Percentiles rank a stretch among this genome's conserved stretches.
These are phyloP conservation scores for Octomys mimax DNA, from an alignment of 2,797 vertebrate genomes.

Conservation along the genomic window DNA sequence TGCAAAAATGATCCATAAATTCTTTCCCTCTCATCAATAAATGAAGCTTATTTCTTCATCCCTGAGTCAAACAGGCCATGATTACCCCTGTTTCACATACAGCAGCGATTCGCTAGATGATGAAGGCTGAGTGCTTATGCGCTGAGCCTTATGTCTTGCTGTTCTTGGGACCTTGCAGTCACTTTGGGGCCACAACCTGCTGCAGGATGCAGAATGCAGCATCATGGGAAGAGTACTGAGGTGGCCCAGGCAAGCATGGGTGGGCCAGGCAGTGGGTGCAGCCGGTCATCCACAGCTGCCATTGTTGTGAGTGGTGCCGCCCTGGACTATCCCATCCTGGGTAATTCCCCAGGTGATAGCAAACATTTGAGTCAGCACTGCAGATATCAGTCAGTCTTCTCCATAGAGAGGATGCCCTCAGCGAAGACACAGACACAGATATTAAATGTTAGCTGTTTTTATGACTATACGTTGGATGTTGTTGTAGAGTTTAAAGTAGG, in stretches of 20 bases:
- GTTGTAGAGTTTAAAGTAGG: not conserved
- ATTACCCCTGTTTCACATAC: not conserved
- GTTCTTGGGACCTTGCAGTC: not conserved
- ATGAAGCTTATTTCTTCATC: not conserved
- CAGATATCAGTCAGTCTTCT: not conserved
- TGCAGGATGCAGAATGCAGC: not conserved
- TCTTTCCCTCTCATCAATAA: not conserved
- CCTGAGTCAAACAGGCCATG: not conserved
- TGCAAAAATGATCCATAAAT: not conserved
- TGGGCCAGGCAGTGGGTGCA: not conserved
- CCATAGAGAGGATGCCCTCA: not conserved
- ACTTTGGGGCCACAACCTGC: not conserved
- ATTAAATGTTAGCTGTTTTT: not conserved
- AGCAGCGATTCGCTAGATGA: not conserved
- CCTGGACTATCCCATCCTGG: not conserved
- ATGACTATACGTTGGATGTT: not conserved
- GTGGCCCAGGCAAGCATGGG: not conserved
- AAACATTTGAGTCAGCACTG: not conserved
- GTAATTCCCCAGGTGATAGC: not conserved
- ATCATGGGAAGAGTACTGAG: not conserved
- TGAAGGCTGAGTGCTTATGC: not conserved
- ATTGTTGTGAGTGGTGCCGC: not conserved
- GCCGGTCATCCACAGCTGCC: not conserved
- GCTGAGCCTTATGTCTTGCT: not conserved
- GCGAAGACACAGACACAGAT: not conserved